A percentile compares a stretch with the other conserved stretches of the same genome.
phyloP scores from a whole-genome alignment of 2,888 invertebrate species.

The Callyntrura sp. region DNA sequence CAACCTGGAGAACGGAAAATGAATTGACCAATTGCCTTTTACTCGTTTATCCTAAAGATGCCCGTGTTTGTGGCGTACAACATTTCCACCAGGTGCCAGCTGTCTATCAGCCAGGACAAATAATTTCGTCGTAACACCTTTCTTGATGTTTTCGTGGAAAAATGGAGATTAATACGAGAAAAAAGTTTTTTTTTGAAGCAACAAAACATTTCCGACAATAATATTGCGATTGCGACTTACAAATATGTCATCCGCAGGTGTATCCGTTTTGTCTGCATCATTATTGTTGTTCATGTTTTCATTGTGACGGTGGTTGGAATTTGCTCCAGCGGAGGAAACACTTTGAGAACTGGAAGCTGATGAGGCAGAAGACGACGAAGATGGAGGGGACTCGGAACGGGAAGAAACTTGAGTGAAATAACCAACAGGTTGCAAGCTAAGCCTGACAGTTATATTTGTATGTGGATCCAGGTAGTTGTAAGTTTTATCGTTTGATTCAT shows the following conservation, averaged over 20 bases:
- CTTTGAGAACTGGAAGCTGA: constrained; percentile 83
- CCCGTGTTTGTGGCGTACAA: neutral
- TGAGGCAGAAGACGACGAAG: constrained; percentile 41
- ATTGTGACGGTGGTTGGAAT: constrained; percentile 1
- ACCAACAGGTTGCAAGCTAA: constrained; percentile 92
- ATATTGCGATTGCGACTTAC: constrained; percentile 45
- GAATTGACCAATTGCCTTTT: neutral
- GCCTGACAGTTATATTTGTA: constrained; percentile 85
- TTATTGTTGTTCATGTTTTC: constrained; percentile 84
- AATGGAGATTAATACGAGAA: neutral
- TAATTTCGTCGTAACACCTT: neutral
- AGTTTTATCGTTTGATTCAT: neutral
- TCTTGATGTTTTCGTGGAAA: neutral
- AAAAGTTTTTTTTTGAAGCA: neutral
- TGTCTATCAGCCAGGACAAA: neutral
- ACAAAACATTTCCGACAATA: neutral
- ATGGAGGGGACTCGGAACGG: constrained; percentile 6
- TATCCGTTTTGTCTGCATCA: constrained; percentile 39
- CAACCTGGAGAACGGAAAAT: neutral
- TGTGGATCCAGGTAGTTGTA: constrained; percentile 69
- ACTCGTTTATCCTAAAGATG: too few species aligned
- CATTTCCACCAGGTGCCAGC: neutral
- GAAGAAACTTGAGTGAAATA: constrained; percentile 87
- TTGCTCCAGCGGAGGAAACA: constrained; percentile 85
- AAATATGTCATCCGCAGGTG: constrained; percentile 67